Conservation (phyloP, 2,888 invertebrate genomes). For the Parnassius mnemosyne region DNA sequence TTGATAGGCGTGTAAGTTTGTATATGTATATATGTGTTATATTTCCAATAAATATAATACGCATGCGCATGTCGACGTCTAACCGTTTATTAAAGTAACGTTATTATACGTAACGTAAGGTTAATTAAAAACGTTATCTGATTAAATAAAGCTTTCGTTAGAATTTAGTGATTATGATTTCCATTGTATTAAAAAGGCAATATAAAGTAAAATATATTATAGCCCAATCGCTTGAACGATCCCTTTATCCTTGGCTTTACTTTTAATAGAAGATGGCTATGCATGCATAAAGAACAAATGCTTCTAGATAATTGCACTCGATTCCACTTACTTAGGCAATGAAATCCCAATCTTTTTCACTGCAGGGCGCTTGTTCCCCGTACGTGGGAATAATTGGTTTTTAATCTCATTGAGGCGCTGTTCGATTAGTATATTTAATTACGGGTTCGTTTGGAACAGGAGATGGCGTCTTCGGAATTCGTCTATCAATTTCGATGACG, state of each 20-base stretch:
- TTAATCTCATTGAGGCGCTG: constrained; percentile 39
- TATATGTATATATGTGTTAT: no score
- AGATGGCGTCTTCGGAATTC: constrained; percentile 26
- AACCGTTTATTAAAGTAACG: no score
- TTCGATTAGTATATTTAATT: constrained; percentile 41
- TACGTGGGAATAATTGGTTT: constrained; percentile 39
- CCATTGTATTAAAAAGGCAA: no score
- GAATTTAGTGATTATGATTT: no score
- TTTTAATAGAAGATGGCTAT: constrained; percentile 16
- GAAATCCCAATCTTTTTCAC: constrained; percentile 30
- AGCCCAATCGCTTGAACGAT: constrained; percentile 5
- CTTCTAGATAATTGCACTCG: constrained; percentile 24
- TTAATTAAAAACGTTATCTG: no score
- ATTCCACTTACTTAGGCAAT: constrained; percentile 34
- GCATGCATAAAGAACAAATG: constrained; percentile 21
- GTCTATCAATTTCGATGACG: constrained; percentile 13
- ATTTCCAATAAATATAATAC: no score
- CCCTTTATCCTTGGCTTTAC: constrained; percentile 12
- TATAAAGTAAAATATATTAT: no score
- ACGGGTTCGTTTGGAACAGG: constrained; percentile 31
- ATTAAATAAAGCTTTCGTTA: no score
- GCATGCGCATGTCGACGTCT: no score
- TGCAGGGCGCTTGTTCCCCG: constrained; percentile 28
- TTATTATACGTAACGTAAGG: no score
- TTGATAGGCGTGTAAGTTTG: no score